Evolutionary conservation across 2,797 vertebrate genomes (phyloP).

Genomic region (Pelodytes ibericus): DNA sequence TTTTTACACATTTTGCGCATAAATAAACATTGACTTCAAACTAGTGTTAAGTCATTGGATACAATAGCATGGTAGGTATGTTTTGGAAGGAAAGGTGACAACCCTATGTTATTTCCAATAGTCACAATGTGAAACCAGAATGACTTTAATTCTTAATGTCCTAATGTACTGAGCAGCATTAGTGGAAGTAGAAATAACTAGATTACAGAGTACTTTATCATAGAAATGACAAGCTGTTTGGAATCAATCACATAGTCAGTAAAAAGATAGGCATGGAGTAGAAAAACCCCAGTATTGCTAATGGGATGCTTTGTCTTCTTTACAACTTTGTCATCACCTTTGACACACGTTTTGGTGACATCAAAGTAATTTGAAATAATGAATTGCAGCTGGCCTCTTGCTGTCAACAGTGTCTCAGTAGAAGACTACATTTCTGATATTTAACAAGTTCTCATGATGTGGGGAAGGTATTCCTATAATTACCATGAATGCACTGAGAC

Average conservation of each 20-base stretch:
- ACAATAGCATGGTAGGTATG: too few species aligned
- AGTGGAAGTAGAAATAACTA: constrained; percentile 4
- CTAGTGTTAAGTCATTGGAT: too few species aligned
- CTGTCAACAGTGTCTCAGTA: constrained; percentile 11
- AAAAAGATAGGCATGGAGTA: constrained; percentile 4
- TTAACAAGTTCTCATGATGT: constrained; percentile 11
- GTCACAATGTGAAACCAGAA: too few species aligned
- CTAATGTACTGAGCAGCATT: too few species aligned
- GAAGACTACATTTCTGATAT: constrained; percentile 14
- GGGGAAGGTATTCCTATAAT: constrained; percentile 18
- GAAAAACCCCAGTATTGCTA: constrained; percentile 16
- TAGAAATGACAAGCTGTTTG: constrained; percentile 33
- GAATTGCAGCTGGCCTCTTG: constrained; percentile 29
- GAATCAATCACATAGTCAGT: constrained; percentile 40
- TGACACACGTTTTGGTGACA: constrained; percentile 43
- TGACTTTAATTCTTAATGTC: too few species aligned
- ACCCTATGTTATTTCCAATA: too few species aligned
- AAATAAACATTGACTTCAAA: too few species aligned
- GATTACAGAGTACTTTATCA: constrained; percentile 28
- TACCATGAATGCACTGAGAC: background rate
- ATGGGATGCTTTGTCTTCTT: constrained; percentile 51
- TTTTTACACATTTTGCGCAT: too few species aligned
- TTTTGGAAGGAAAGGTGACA: too few species aligned
- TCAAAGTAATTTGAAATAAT: constrained; percentile 38
- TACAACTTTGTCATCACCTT: constrained; percentile 46